These are phyloP conservation scores for Syritta pipiens DNA, from an alignment of 2,888 invertebrate species.

Conservation along the genomic window DNA sequence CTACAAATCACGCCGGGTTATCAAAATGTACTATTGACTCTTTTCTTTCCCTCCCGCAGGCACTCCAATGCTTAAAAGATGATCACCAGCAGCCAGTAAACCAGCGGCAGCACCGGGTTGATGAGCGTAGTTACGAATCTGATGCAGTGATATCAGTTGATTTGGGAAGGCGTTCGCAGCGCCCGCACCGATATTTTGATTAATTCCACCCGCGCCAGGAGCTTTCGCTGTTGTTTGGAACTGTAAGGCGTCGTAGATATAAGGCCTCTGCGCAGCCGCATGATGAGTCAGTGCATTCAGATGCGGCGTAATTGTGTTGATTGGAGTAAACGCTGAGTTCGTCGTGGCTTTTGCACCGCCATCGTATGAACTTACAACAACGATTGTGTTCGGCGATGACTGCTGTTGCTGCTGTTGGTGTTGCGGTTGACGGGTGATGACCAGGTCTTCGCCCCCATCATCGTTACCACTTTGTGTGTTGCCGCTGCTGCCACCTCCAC, in stretches of 20 bases:
- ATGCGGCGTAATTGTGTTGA: conserved; percentile 90
- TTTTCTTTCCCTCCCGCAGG: conserved; percentile 77
- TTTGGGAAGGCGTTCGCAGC: conserved; percentile 88
- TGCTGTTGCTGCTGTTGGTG: conserved; percentile 74
- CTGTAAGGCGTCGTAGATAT: conserved; percentile 94
- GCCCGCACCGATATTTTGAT: conserved; percentile 77
- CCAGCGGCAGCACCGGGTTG: conserved; percentile 84
- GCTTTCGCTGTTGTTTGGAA: conserved; percentile 82
- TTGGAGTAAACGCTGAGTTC: conserved; percentile 95
- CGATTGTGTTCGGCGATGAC: conserved; percentile 69
- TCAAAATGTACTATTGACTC: conserved; percentile 76
- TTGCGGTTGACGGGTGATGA: conserved; percentile 76
- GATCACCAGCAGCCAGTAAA: conserved; percentile 84
- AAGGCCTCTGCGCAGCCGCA: conserved; percentile 81
- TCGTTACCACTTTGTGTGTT: conserved; percentile 78
- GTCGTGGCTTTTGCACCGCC: conserved; percentile 79
- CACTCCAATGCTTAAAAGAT: conserved; percentile 81
- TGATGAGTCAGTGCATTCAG: conserved; percentile 83
- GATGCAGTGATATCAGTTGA: conserved; percentile 95
- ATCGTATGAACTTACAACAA: conserved; percentile 71
- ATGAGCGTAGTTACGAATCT: conserved; percentile 97
- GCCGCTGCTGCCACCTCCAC: conserved; percentile 73
- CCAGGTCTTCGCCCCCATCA: conserved; percentile 78
- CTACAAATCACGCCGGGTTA: conserved; percentile 61
- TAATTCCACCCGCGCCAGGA: conserved; percentile 31